Evolutionary conservation across 2,888 invertebrate species (phyloP).

Genomic region (Nineta flava): DNA sequence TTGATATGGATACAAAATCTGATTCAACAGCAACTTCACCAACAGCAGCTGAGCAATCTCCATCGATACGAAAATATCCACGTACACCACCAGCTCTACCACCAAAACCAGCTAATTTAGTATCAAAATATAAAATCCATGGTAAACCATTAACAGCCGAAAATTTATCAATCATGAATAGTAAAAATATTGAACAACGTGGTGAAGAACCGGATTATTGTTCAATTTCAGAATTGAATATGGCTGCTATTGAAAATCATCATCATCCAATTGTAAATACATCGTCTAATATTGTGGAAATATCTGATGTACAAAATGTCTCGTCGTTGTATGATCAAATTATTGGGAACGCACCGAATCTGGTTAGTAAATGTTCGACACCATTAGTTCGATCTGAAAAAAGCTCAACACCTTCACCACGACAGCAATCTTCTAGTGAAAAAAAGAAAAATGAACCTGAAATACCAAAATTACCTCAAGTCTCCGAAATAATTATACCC

Average conservation of each 20-base stretch:
- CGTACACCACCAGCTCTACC: conserved; percentile 59
- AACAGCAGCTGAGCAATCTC: conserved; percentile 20
- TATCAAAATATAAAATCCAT: conserved; percentile 46
- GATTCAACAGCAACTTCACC: conserved; percentile 15
- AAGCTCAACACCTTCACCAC: neutral
- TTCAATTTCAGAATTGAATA: conserved; percentile 57
- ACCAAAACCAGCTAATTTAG: conserved; percentile 60
- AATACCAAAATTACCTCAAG: conserved; percentile 58
- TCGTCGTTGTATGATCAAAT: conserved; percentile 3
- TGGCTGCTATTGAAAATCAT: conserved; percentile 11
- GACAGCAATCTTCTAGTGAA: neutral
- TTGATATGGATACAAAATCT: conserved; percentile 40
- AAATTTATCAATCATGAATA: conserved; percentile 15
- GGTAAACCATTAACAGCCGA: conserved; percentile 19
- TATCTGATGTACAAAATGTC: neutral
- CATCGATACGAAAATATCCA: conserved; percentile 30
- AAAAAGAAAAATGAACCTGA: conserved; percentile 33
- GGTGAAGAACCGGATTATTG: conserved; percentile 55
- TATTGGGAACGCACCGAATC: neutral
- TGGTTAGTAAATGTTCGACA: neutral
- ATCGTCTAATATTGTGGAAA: neutral
- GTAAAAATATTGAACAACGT: conserved; percentile 12
- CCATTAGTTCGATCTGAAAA: neutral
- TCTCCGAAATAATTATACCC: conserved; percentile 56
- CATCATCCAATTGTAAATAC: neutral